Evolutionary conservation across 2,113 vertebrate genomes (phyloP).

Genomic region (Climacteris rufus): DNA sequence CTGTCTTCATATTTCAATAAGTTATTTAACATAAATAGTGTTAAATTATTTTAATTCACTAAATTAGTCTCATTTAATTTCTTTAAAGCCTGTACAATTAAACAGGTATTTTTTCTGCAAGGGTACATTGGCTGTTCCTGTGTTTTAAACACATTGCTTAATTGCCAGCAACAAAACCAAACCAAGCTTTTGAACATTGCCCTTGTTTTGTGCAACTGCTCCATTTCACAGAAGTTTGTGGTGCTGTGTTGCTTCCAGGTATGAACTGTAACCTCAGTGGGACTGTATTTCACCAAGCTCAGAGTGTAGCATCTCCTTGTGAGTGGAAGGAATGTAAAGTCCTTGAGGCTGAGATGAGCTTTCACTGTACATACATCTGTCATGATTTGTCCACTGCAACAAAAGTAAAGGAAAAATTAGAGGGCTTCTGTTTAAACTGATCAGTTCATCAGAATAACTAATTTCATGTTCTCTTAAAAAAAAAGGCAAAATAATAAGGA

Average conservation of each 20-base stretch:
- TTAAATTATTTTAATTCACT: neutral
- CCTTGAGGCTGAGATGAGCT: neutral
- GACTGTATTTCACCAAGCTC: neutral
- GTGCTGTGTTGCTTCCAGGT: neutral
- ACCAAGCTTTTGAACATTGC: neutral
- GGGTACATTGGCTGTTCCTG: neutral
- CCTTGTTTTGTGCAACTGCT: neutral
- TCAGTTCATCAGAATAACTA: neutral
- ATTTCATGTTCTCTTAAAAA: neutral
- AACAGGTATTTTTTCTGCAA: neutral
- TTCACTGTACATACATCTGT: neutral
- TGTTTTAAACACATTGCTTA: neutral
- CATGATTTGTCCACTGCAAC: neutral
- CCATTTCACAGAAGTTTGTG: neutral
- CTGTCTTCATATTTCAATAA: neutral
- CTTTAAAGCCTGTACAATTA: neutral
- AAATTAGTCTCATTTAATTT: neutral
- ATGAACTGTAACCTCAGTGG: neutral
- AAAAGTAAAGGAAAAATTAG: neutral
- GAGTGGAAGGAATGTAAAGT: neutral
- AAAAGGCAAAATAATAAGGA: neutral
- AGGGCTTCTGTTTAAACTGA: neutral
- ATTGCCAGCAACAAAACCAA: neutral
- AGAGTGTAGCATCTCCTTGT: neutral
- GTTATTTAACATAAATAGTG: neutral